Conservation (phyloP, 2,888 invertebrate species). For the Zygogramma bicolorata region DNA sequence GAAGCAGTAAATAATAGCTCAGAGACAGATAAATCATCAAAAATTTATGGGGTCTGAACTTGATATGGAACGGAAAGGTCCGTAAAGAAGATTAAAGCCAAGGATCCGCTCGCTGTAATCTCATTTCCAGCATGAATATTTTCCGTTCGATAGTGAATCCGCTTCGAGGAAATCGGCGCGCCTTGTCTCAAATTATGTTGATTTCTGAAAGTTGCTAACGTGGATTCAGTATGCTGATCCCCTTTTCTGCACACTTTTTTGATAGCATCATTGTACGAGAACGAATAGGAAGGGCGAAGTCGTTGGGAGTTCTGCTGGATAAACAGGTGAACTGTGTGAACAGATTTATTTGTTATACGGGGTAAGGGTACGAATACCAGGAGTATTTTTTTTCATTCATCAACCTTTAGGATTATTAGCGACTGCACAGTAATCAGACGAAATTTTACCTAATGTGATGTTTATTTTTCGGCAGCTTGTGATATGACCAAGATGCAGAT, state of each 20-base stretch:
- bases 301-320: too few relatives aligned
- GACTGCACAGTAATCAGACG: too few relatives aligned
- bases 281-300: neutral
- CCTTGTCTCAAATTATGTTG: conserved; percentile 1
- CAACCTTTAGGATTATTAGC: too few relatives aligned
- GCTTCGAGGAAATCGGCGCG: neutral
- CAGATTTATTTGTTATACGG: too few relatives aligned
- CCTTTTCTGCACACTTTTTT: conserved; percentile 5
- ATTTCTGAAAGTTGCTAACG: conserved; percentile 7
- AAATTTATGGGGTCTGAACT: conserved; percentile 19
- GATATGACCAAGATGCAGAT: too few relatives aligned
- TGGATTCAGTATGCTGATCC: neutral
- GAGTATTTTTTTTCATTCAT: too few relatives aligned
- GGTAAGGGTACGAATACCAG: too few relatives aligned
- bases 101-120: conserved; percentile 13
- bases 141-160: conserved; percentile 12
- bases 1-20: conserved; percentile 14
- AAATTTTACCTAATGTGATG: too few relatives aligned
- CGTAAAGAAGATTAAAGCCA: conserved; percentile 16
- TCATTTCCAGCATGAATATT: conserved; percentile 23
- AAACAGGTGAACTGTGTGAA: too few relatives aligned
- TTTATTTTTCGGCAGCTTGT: too few relatives aligned
- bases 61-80: conserved; percentile 19
- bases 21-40: conserved; percentile 7
- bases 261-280: neutral